phyloP scores from a whole-genome alignment of 1,140 invertebrate species.

The Papilio glaucus region DNA sequence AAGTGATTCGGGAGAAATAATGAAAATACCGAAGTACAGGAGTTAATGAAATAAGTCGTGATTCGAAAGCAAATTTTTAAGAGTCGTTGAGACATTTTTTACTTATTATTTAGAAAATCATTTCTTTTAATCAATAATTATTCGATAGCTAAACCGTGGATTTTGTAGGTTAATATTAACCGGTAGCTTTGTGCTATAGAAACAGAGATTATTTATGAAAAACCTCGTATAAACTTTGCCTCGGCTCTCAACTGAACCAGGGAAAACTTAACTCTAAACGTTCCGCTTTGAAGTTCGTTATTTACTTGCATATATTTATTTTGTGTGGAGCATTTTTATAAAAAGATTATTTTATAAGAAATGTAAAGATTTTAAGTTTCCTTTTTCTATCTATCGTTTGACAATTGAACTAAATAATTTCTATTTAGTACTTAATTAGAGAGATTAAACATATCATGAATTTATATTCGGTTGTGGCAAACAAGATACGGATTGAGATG shows the following conservation, averaged over 20 bases:
- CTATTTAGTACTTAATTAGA: background rate
- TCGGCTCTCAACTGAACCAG: too few relatives aligned
- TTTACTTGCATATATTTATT: too few relatives aligned
- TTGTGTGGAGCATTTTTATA: too few relatives aligned
- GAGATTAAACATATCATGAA: conserved; percentile 14
- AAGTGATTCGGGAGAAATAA: background rate
- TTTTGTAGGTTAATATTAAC: too few relatives aligned
- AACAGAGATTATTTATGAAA: too few relatives aligned
- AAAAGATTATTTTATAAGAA: too few relatives aligned
- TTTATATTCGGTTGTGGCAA: background rate
- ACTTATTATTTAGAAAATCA: background rate
- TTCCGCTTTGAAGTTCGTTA: too few relatives aligned
- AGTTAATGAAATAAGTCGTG: conserved; percentile 18
- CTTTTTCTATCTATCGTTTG: too few relatives aligned
- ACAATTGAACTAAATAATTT: background rate
- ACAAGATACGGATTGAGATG: conserved; percentile 4
- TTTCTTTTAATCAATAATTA: background rate
- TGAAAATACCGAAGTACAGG: conserved; percentile 13
- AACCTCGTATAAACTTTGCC: too few relatives aligned
- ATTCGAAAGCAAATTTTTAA: conserved; percentile 9
- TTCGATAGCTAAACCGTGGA: background rate
- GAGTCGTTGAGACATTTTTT: background rate
- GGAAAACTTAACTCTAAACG: background rate
- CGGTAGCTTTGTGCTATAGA: too few relatives aligned
- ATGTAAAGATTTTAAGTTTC: too few relatives aligned